Percentiles rank a stretch among this genome's conserved stretches.
phyloP scores from a whole-genome alignment of 2,113 vertebrate species.

The Dipodomys merriami region DNA sequence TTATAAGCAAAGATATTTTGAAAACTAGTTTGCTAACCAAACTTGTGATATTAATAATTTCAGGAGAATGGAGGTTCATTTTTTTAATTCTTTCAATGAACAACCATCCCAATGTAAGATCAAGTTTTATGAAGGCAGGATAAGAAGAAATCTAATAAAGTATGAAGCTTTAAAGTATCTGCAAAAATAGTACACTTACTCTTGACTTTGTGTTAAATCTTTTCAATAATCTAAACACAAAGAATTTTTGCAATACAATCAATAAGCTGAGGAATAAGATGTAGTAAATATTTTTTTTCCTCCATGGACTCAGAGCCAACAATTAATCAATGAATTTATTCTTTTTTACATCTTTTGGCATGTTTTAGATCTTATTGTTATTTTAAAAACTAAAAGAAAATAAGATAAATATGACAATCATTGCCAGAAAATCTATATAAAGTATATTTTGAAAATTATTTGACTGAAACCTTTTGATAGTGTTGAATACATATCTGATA shows the following conservation, averaged over 20 bases:
- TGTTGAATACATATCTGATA: neutral
- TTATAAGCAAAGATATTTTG: too few relatives aligned
- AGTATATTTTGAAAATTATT: constrained; percentile 7
- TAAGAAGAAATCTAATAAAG: constrained; percentile 40
- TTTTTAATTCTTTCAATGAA: constrained; percentile 51
- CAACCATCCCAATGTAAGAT: constrained; percentile 52
- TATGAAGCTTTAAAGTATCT: constrained; percentile 22
- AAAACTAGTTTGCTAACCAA: constrained; percentile 43
- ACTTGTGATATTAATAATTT: constrained; percentile 32
- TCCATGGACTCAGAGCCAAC: neutral
- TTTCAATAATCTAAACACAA: constrained; percentile 49
- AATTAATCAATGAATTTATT: neutral
- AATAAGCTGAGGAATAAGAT: neutral
- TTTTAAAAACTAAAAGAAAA: neutral
- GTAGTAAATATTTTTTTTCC: neutral
- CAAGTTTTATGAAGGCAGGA: constrained; percentile 33
- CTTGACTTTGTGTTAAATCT: constrained; percentile 31
- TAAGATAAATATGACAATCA: neutral
- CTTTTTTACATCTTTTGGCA: neutral
- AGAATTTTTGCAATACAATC: neutral
- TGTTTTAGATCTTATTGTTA: neutral
- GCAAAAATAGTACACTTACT: neutral
- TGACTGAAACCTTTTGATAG: constrained; percentile 16
- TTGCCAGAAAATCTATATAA: neutral
- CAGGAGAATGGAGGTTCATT: constrained; percentile 44